A percentile compares a stretch with the other conserved stretches of the same genome.
Conservation (phyloP, 2,797 vertebrate species). For the Danio tinwini region DNA sequence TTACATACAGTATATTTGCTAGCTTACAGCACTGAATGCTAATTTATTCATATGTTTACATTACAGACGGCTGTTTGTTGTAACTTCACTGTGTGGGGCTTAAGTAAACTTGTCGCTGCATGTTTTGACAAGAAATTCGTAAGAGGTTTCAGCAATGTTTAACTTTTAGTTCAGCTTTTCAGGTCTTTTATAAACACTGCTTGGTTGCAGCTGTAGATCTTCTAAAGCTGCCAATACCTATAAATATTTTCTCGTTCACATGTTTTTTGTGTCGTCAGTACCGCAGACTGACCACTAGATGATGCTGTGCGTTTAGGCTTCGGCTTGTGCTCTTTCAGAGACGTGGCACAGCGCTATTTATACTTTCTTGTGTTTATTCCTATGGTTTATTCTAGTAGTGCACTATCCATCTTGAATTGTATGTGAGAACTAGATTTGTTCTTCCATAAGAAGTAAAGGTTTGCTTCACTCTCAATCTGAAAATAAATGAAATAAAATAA, state of each 20-base stretch:
- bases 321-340: not conserved
- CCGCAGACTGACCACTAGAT: constrained; percentile 24
- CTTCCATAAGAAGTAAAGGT: not conserved
- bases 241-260: not conserved
- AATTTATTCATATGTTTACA: not conserved
- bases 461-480: not conserved
- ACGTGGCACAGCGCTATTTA: constrained; percentile 30
- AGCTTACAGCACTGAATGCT: not conserved
- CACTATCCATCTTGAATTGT: not conserved
- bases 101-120: not conserved
- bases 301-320: constrained; percentile 1
- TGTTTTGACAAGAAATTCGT: not conserved
- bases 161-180: not conserved
- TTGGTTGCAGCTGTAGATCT: not conserved
- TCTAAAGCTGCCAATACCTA: not conserved
- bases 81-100: not conserved
- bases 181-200: not conserved
- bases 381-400: not conserved
- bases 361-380: constrained; percentile 3
- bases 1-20: no score
- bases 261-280: not conserved
- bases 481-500: no score
- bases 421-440: not conserved
- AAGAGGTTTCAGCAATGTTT: not conserved
- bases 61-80: not conserved